Base-by-base conservation (phyloP, 2,113 vertebrate species). In the Morphnarchus princeps region DNA sequence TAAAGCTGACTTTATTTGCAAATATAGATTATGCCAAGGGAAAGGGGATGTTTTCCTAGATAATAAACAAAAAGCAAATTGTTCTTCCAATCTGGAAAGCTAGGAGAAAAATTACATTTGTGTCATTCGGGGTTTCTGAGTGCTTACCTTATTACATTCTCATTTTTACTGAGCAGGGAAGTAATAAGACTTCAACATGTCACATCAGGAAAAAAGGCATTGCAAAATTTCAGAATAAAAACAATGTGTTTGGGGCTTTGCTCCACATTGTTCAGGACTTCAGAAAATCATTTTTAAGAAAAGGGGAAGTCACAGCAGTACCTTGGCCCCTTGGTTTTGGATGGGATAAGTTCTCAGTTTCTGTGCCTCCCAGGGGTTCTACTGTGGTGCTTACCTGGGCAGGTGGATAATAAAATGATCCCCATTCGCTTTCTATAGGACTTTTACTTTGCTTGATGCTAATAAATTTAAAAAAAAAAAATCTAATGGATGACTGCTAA, bases 51-150 rank as follows among this genome's bases (percentile, higher is more conserved):
- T 55, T 91, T 97, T 87, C 79, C 70, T 71, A 38, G 40, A 90
- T 82, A 91, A 85, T 81, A 93, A 93, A 63, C 25, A 87, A 82
- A 36, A 57, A 94, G 12, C 54, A 93, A 92, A 95, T 80, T 91
- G 11, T 36, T 81, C 49, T 73, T 91, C 36, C 52, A 88, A 74
- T 88, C 40, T 54, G 57, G 62, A 96, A 92, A 93, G 29, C 59
- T 50, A 70, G 36, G 29, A 87, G 17, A 82, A 96, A 91, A 97
- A 93, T 83, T 4, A 15, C 40, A 50, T 95, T 89, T 97, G 18
- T 76, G 54, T 93, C 49, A 50, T 69, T 49, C 50, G 54, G 38
- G 63, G 5, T 79, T 93, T 96, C 72, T 84, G 59, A 95, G 61
- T 36, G 38, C 24, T 73, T 95, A 76, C 14, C 54, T 90, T 93